Evolutionary conservation across 2,888 invertebrate genomes (phyloP), one percentile per base, ranked within the genome.

Genomic region (Metacarcinus magister): DNA sequence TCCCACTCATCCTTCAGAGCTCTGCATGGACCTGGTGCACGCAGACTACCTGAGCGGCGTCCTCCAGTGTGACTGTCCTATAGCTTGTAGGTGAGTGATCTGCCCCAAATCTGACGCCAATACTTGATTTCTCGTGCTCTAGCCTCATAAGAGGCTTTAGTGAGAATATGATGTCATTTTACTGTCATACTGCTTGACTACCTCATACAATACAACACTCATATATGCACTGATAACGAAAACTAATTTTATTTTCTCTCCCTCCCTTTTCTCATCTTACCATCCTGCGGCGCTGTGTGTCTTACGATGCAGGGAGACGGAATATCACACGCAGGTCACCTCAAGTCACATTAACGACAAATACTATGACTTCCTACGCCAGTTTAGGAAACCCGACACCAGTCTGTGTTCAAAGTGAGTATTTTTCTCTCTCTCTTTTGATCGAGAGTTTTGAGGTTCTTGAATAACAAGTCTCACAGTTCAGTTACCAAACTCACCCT

Each of bases 321-420:
- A 91, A n/a, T 95, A 95, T 48, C 60, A 54, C 67, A 60, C 94
- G 23, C 93, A 94, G 60, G 94, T 96, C 16, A 96, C 95, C 8
- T 90, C 95, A 4, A 96, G 94, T 43, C 39, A 91, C 75, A 46
- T 94, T 46, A 96, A 96, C 90, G 44, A 48, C 19, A 44, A 67
- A 0, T 94, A 96, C 39, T 96, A 94, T 54, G 43, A 44, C 48
- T 91, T 96, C 32, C 95, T 96, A 4, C 90, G 94, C 91, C 90
- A 96, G 1, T 75, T 44, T 44, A 90, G 95, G 91, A 96, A 94
- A 46, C 60, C 39, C 32, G 94, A 94, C n/a, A 44, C 43, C 3
- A 94, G 82, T 48, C 39, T 96, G 19, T 96, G 95, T 46, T 96
- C 95, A 16, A 28, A 19, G 95, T 95, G 60, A 94, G 94, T 67